Evolutionary conservation across 2,888 invertebrate genomes (phyloP), one percentile per base, ranked within the genome.

Genomic region (Dusona sp.): DNA sequence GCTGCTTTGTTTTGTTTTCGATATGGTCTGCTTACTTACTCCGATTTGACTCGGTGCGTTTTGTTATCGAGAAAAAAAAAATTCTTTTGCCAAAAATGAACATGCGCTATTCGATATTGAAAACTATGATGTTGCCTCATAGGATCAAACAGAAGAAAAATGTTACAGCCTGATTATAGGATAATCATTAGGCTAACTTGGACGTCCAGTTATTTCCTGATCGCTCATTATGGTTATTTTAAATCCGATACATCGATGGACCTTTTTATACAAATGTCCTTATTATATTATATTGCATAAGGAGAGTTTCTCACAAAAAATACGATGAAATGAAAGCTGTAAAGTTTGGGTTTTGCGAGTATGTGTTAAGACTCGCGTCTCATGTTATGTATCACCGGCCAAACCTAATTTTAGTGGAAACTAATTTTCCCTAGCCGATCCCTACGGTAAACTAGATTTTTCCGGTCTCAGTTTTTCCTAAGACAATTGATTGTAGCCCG

Each of bases 1-100:
- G 61, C 6, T 29, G 61, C 6, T 29, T 29, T 61, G 61, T 61
- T 61, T 61, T 61, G 29, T 25, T 61, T 61, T 61, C 61, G 61
- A 61, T 61, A 61, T 29, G 61, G 16, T 16, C 7, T 61, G 61
- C 61, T 61, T 6, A 61, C 61, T 61, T 9, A 61, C 25, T 29
- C 29, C 29, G 25, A 16, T 61, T 25, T 6, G 16, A 29, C 29
- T 29, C 16, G 29, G 25, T 29, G 16, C 61, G 61, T 61, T 61
- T 29, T 6, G 16, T 16, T 7, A 13, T 7, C 29, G 25, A 29
- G 61, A 29, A 29, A 7, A 13, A 61, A 13, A 6, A 13, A 11
- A 25, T 54, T 57, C 3, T 13, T 11, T 6, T 8, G n/a, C 22
- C 22, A 54, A 22, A 22, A 22, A 54, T 22, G 2, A 45, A 16